These are phyloP conservation scores for Rhabdophis nuchalis DNA, from an alignment of 2,797 vertebrate genomes.

Conservation along the genomic window DNA sequence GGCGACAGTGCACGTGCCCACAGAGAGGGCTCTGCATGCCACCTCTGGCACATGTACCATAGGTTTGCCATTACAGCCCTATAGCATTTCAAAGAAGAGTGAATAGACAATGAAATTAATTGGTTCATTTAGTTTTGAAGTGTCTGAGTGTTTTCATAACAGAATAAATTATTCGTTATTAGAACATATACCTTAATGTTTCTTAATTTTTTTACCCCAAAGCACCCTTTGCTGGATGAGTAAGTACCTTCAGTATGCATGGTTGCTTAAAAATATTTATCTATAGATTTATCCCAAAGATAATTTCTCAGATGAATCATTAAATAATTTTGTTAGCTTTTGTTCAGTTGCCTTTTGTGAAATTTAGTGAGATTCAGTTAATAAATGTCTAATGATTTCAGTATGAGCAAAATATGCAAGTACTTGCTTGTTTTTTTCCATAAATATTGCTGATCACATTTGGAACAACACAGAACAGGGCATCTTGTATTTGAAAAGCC, in stretches of 20 bases:
- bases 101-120: slow-evolving; percentile 39
- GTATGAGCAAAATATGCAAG: rapidly evolving
- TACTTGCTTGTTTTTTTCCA: slow-evolving; percentile 5
- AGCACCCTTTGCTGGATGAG: slow-evolving; percentile 52
- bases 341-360: neutral
- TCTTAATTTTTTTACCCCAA: slow-evolving; percentile 50
- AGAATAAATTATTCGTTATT: slow-evolving; percentile 11
- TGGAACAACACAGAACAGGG: neutral
- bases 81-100: neutral
- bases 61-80: too few relatives aligned
- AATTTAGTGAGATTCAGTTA: neutral
- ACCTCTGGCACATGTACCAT: too few relatives aligned
- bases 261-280: slow-evolving; percentile 37
- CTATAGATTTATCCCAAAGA: neutral
- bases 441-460: neutral
- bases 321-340: neutral
- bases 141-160: slow-evolving; percentile 36
- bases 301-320: neutral
- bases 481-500: neutral
- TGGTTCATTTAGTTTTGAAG: slow-evolving; percentile 26
- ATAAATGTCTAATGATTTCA: slow-evolving; percentile 23
- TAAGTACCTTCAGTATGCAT: slow-evolving; percentile 50
- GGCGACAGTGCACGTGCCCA: too few relatives aligned
- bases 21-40: too few relatives aligned
- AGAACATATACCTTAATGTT: slow-evolving; percentile 37